Percentiles rank a stretch among this genome's conserved stretches.
Conservation (phyloP, 2,113 vertebrate genomes). For the Chauna torquata region DNA sequence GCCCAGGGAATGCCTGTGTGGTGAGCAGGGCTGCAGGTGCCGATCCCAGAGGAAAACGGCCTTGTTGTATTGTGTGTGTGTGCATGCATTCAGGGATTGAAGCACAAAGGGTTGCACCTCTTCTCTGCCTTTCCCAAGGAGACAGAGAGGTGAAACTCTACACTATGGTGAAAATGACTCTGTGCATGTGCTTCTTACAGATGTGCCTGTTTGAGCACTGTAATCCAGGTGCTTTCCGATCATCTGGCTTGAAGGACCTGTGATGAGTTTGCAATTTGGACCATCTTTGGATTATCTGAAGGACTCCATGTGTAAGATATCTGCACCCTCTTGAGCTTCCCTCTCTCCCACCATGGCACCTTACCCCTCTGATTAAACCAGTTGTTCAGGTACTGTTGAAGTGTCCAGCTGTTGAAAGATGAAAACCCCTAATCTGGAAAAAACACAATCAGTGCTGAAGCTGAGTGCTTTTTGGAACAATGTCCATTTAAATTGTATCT, state of each 20-base stretch:
- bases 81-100: accelerated
- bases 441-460: neutral
- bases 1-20: too few relatives aligned
- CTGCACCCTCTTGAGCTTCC: neutral
- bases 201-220: neutral
- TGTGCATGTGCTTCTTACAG: neutral
- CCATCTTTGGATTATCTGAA: neutral
- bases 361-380: neutral
- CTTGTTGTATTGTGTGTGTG: accelerated
- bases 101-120: neutral
- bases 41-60: accelerated
- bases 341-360: neutral
- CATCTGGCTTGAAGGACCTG: neutral
- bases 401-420: neutral
- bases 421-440: neutral
- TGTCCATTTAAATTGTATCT: neutral
- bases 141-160: neutral
- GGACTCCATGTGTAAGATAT: neutral
- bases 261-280: neutral
- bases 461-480: neutral
- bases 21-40: neutral
- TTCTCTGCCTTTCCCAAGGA: neutral
- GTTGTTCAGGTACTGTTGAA: neutral
- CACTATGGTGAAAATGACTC: neutral
- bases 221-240: neutral